Conservation (phyloP, 2,113 vertebrate species). For the Apus apus region DNA sequence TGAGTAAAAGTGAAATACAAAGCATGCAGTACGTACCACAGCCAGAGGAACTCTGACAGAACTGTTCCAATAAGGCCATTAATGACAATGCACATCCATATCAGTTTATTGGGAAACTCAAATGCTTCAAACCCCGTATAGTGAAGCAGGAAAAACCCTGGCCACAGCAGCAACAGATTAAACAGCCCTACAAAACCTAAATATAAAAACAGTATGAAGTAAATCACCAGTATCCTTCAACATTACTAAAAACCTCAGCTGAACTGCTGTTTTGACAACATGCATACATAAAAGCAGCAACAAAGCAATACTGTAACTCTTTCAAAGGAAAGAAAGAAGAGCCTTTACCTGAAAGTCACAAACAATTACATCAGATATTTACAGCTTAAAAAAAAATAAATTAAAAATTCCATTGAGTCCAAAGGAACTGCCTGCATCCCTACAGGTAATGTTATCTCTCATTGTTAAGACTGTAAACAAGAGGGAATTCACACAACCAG, state of each 20-base stretch:
- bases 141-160: slow-evolving; percentile 94
- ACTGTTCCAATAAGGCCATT: slow-evolving; percentile 97
- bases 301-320: not conserved
- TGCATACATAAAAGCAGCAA: not conserved
- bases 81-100: slow-evolving; percentile 93
- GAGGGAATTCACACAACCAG: not conserved
- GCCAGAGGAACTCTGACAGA: slow-evolving; percentile 96
- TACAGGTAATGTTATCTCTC: not conserved
- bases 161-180: slow-evolving; percentile 95
- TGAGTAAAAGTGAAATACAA: not conserved
- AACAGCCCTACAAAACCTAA: slow-evolving; percentile 96
- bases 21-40: slow-evolving; percentile 83
- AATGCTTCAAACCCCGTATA: slow-evolving; percentile 94
- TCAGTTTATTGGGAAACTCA: slow-evolving; percentile 91
- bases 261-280: not conserved
- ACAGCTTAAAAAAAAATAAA: not conserved
- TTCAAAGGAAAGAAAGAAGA: not conserved
- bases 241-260: not conserved
- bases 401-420: not conserved
- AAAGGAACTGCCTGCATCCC: not conserved
- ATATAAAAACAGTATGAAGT: not conserved
- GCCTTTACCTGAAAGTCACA: not conserved
- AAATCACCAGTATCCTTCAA: not conserved
- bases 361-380: not conserved
- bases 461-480: not conserved